Conservation (phyloP, 1,140 invertebrate species). For the Notospermus geniculatus region DNA sequence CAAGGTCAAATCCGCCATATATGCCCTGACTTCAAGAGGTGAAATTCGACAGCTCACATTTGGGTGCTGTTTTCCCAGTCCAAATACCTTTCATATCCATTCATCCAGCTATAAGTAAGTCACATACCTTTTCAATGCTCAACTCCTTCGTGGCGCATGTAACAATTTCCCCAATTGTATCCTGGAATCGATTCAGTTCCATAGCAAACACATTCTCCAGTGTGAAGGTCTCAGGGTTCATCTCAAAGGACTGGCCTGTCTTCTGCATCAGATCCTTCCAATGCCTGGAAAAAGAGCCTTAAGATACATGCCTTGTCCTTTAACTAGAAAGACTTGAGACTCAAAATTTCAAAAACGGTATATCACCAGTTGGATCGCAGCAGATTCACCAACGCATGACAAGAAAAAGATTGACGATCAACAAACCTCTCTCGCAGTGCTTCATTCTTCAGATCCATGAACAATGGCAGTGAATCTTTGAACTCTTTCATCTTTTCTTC, state of each 20-base stretch:
- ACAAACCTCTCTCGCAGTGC: conserved; percentile 71
- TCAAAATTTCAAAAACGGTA: not conserved
- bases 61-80: not conserved
- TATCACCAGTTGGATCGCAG: not conserved
- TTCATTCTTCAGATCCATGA: conserved; percentile 87
- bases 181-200: conserved; percentile 81
- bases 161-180: conserved; percentile 78
- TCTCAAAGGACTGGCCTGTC: conserved; percentile 79
- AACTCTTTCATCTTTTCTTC: conserved; percentile 83
- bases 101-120: not conserved
- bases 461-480: conserved; percentile 79
- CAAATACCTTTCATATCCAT: no score
- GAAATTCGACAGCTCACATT: not conserved
- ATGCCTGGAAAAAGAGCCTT: conserved; percentile 59
- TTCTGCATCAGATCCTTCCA: conserved; percentile 85
- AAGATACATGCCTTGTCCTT: conserved; percentile 10
- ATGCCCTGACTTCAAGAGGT: no score
- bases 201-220: conserved; percentile 88
- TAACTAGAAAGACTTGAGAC: not conserved
- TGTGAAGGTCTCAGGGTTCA: conserved; percentile 80
- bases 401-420: not conserved
- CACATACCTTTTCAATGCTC: conserved; percentile 70
- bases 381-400: not conserved
- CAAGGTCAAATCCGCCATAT: no score
- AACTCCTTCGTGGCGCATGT: conserved; percentile 84